phyloP scores from a whole-genome alignment of 1,140 invertebrate genomes.

The Lepidurus apus region DNA sequence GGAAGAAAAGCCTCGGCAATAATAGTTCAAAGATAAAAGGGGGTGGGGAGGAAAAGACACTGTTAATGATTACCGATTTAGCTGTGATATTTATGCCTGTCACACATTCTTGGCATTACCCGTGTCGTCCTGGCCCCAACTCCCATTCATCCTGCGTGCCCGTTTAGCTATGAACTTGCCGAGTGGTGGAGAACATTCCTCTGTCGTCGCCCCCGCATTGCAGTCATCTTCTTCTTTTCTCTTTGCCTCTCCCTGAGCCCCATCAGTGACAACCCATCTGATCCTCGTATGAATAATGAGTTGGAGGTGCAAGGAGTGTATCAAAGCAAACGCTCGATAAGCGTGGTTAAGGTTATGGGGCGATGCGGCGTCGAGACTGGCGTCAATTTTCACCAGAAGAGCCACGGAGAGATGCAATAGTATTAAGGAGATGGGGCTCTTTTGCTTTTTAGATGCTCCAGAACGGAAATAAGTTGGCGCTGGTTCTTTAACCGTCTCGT shows the following conservation, averaged over 20 bases:
- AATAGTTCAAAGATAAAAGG: no score
- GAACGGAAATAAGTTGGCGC: slow-evolving; percentile 9
- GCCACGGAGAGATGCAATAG: neutral
- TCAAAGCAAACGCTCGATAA: slow-evolving; percentile 21
- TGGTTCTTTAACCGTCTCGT: neutral
- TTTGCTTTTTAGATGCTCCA: neutral
- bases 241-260: neutral
- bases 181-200: slow-evolving; percentile 15
- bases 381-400: slow-evolving; percentile 5
- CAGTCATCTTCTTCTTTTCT: neutral
- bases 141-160: neutral
- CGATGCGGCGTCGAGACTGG: neutral
- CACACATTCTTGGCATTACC: slow-evolving; percentile 18
- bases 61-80: slow-evolving; percentile 21
- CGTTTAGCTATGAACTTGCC: slow-evolving; percentile 16
- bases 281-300: slow-evolving; percentile 5
- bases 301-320: slow-evolving; percentile 12
- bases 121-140: neutral
- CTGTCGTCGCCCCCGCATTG: slow-evolving; percentile 16
- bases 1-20: no score
- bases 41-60: neutral
- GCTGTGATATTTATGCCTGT: slow-evolving; percentile 19
- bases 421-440: neutral
- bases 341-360: neutral
- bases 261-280: slow-evolving; percentile 21